Conservation (phyloP, 2,888 invertebrate species). For the Choreutis nemorana region DNA sequence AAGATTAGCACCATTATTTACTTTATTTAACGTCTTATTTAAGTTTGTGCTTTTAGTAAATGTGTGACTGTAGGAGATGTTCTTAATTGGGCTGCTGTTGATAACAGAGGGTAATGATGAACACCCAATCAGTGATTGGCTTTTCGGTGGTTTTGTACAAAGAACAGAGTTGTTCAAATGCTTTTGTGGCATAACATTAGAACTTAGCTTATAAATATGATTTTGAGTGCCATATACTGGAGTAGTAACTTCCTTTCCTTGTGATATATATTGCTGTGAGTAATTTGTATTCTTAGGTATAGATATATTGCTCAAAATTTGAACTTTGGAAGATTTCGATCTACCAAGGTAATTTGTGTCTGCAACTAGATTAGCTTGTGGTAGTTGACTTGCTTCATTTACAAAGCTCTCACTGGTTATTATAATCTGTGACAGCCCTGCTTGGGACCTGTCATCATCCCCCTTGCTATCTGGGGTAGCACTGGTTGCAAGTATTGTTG, state of each 20-base stretch:
- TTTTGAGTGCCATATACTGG: conserved; percentile 49
- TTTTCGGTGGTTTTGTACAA: conserved; percentile 45
- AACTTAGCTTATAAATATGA: conserved; percentile 51
- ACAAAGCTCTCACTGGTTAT: conserved; percentile 56
- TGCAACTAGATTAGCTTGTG: conserved; percentile 42
- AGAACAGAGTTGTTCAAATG: conserved; percentile 48
- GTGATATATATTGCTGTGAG: conserved; percentile 42
- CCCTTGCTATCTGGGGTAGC: conserved; percentile 35
- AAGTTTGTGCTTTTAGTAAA: conserved; percentile 49
- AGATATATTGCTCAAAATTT: conserved; percentile 59
- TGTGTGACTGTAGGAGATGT: conserved; percentile 47
- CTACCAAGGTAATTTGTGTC: conserved; percentile 45
- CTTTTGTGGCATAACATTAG: conserved; percentile 42
- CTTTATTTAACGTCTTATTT: conserved; percentile 46
- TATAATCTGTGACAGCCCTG: conserved; percentile 52
- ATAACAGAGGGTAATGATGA: conserved; percentile 39
- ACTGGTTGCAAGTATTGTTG: conserved; percentile 51
- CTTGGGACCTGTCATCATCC: conserved; percentile 42
- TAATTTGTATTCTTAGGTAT: conserved; percentile 50
- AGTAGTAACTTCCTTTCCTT: conserved; percentile 40
- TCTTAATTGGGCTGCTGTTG: conserved; percentile 48
- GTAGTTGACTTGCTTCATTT: conserved; percentile 34
- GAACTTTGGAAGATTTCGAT: conserved; percentile 54
- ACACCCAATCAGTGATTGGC: conserved; percentile 48
- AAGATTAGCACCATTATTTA: conserved; percentile 58